phyloP scores from a whole-genome alignment of 2,797 vertebrate species.

The Enteromius radiatus region DNA sequence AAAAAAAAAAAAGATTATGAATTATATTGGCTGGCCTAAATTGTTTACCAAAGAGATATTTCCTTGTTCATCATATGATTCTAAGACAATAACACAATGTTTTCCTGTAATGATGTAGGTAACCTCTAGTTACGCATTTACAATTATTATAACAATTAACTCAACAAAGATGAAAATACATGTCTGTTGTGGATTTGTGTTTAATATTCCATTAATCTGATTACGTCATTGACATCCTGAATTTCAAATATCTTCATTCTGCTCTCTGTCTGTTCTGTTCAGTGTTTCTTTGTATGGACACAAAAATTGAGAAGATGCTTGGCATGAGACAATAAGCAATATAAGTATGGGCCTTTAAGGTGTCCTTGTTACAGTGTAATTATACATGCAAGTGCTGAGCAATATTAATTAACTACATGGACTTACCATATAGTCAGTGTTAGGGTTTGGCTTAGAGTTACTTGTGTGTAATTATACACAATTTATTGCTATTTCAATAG shows the following conservation, averaged over 20 bases:
- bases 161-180: neutral
- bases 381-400: too few species aligned
- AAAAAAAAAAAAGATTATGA: neutral
- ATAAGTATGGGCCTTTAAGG: too few species aligned
- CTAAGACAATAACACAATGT: neutral
- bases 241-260: neutral
- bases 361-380: too few species aligned
- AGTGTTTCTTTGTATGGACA: neutral
- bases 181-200: neutral
- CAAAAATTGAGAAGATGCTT: neutral
- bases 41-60: neutral
- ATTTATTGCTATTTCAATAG: too few species aligned
- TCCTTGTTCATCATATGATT: neutral
- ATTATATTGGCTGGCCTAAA: neutral
- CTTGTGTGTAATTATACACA: too few species aligned
- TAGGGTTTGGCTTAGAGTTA: too few species aligned
- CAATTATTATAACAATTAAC: too few species aligned
- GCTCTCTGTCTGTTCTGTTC: neutral
- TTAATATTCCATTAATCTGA: neutral
- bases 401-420: too few species aligned
- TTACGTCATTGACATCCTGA: neutral
- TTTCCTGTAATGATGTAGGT: neutral
- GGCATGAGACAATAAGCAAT: too few species aligned
- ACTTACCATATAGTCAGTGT: too few species aligned
- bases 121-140: neutral